Evolutionary conservation across 2,113 vertebrate genomes (phyloP), one percentile per base, ranked within the genome.

Genomic region (Chrysochloris asiatica): DNA sequence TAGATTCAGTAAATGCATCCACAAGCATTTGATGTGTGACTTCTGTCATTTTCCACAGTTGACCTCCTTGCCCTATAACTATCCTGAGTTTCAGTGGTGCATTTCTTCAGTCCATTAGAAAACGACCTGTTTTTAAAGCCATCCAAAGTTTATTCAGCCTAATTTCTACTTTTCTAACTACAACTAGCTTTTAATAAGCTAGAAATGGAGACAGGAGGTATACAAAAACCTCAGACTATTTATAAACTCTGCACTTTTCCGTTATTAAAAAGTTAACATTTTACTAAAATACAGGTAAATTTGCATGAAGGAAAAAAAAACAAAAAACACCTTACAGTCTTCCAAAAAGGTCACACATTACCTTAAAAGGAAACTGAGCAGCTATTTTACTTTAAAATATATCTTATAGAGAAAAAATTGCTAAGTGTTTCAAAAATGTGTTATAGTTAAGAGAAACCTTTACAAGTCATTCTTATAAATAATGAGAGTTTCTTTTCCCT

Each of bases 401-500:
- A 82, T 85, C 61, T 86, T 77, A 88, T 30, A 91, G 86, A 85
- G 77, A 93, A 95, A 94, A 77, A 95, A 85, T 86, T 93, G 54
- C 33, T 89, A 94, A 96, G 63, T 89, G 65, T 89, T 92, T 94
- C 38, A 93, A 94, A 96, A 95, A 95, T 93, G 69, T 63, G 93
- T 95, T 92, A 86, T 89, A 95, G 82, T 93, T 95, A 94, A 95
- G 81, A 95, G 63, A 89, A 92, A 88, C 69, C 80, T 96, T 95
- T 94, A 92, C 75, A 89, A 95, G 83, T 89, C 85, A 96, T 94
- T 88, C 93, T 79, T 92, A 77, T 94, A 90, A 97, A 94, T 72
- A 92, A 95, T 93, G 89, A 91, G 92, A 94, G 97, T 94, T 96
- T 61, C 86, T 96, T 94, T 82, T 67, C 63, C 92, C 93, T 4